Evolutionary conservation across 2,113 vertebrate genomes (phyloP).

Genomic region (Fukomys damarensis): DNA sequence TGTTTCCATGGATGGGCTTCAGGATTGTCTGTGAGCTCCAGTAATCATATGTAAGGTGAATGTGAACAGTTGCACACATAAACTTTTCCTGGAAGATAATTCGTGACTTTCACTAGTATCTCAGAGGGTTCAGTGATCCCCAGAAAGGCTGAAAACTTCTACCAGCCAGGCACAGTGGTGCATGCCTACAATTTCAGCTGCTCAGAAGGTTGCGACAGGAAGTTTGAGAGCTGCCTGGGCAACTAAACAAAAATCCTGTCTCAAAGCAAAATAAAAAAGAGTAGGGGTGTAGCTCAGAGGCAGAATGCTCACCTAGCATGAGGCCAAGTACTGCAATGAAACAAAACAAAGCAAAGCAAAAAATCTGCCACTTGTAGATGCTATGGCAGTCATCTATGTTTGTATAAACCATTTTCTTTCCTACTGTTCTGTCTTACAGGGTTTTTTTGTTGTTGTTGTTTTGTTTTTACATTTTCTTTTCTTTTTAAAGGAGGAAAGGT

Average conservation of each 20-base stretch:
- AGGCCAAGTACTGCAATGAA: neutral
- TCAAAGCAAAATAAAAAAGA: neutral
- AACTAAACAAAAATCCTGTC: neutral
- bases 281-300: neutral
- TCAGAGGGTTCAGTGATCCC: neutral
- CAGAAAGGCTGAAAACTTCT: slow-evolving; percentile 36
- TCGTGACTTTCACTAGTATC: neutral
- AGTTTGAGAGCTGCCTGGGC: neutral
- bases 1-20: slow-evolving; percentile 22
- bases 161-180: neutral
- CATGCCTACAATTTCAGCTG: neutral
- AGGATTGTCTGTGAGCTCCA: slow-evolving; percentile 13
- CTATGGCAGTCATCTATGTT: slow-evolving; percentile 11
- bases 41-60: slow-evolving; percentile 45
- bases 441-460: too few species aligned
- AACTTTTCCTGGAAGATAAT: slow-evolving; percentile 39
- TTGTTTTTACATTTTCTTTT: neutral
- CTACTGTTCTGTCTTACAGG: neutral
- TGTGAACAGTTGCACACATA: neutral
- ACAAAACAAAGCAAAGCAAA: neutral
- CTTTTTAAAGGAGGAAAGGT: too few species aligned
- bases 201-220: neutral
- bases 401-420: slow-evolving; percentile 31
- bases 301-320: neutral
- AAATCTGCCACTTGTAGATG: neutral